These are phyloP conservation scores for Corapipo altera DNA, from an alignment of 2,113 vertebrate genomes.

Conservation along the genomic window DNA sequence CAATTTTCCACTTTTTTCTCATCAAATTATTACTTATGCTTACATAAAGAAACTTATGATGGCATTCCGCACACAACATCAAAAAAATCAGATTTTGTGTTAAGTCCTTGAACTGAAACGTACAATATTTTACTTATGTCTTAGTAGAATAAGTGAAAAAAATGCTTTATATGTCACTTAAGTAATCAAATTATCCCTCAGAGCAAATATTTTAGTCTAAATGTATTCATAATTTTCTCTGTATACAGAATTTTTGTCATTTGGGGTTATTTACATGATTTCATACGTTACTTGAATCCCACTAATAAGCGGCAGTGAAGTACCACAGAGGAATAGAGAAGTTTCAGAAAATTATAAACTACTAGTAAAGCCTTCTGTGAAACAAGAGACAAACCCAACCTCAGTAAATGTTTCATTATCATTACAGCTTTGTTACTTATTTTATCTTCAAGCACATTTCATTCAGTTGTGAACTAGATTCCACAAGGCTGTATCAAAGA, in stretches of 20 bases:
- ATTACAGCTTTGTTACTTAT: neutral
- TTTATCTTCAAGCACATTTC: neutral
- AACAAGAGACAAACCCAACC: neutral
- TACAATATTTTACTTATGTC: neutral
- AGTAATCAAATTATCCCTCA: neutral
- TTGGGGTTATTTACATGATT: neutral
- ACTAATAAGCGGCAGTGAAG: neutral
- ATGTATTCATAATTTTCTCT: neutral
- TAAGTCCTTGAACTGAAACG: neutral
- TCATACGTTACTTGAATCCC: neutral
- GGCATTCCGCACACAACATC: neutral
- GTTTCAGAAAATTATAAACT: neutral
- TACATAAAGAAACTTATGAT: neutral
- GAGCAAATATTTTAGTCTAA: neutral
- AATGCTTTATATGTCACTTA: neutral
- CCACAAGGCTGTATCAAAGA: neutral
- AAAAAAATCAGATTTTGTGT: neutral
- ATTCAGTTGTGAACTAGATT: neutral
- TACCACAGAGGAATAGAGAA: neutral
- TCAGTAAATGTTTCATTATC: neutral
- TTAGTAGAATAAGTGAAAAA: neutral
- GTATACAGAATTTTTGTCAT: neutral
- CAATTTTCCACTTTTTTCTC: neutral
- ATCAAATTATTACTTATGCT: neutral
- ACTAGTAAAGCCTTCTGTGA: neutral